Evolutionary conservation across 2,113 vertebrate species (phyloP).

Genomic region (Labeo rohita): DNA sequence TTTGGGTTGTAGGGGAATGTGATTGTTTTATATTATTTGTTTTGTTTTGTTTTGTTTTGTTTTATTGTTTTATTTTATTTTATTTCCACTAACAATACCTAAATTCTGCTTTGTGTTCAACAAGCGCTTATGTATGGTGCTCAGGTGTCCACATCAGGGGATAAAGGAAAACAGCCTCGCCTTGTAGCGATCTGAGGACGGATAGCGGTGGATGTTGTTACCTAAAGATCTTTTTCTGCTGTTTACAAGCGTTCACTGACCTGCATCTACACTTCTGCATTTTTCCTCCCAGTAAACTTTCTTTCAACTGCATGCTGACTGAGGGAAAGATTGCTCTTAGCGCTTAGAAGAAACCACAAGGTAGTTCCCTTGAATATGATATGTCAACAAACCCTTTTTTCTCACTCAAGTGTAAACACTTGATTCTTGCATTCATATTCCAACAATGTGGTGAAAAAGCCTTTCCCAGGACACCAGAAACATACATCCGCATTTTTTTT

Average conservation of each 20-base stretch:
- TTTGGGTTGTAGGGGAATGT: too few relatives aligned
- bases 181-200: background rate
- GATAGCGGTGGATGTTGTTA: background rate
- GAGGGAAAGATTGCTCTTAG: background rate
- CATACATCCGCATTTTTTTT: background rate
- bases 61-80: background rate
- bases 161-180: background rate
- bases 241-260: slow-evolving; percentile 11
- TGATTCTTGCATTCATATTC: slow-evolving; percentile 9
- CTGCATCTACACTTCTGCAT: slow-evolving; percentile 12
- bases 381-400: background rate
- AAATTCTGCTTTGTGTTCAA: background rate
- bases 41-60: background rate
- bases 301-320: background rate
- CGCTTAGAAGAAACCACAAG: slow-evolving; percentile 15
- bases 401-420: slow-evolving; percentile 14
- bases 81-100: background rate
- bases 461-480: slow-evolving; percentile 8
- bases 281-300: background rate
- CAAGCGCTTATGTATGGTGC: background rate
- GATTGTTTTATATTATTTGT: background rate
- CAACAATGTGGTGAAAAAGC: background rate
- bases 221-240: background rate
- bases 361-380: slow-evolving; percentile 26
- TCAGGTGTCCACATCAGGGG: background rate